A percentile compares a stretch with the other conserved stretches of the same genome.
Evolutionary conservation across 1,140 invertebrate genomes (phyloP).

Genomic region (Antheraea pernyi): DNA sequence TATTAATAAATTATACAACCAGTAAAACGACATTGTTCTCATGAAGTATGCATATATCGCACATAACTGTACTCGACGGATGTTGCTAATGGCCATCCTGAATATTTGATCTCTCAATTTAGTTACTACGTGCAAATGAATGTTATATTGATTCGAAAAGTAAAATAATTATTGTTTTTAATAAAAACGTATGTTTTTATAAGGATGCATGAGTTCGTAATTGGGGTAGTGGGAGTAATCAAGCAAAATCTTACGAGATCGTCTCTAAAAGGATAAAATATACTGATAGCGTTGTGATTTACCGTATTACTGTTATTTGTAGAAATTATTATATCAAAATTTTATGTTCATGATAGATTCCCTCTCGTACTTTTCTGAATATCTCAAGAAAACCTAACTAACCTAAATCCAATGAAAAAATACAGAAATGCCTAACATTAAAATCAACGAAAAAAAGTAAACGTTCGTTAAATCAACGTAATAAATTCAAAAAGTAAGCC

Average conservation of each 20-base stretch:
- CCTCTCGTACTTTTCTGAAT: neutral
- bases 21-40: conserved; percentile 1
- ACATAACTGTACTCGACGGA: neutral
- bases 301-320: too few species aligned
- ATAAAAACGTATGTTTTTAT: neutral
- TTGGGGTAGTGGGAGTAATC: too few species aligned
- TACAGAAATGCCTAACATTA: neutral
- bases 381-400: neutral
- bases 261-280: too few species aligned
- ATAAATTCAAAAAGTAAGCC: conserved; percentile 6
- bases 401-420: neutral
- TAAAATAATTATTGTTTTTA: neutral
- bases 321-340: too few species aligned
- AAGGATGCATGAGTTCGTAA: too few species aligned
- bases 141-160: neutral
- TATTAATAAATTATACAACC: neutral
- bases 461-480: neutral
- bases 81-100: conserved; percentile 8
- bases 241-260: too few species aligned
- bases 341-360: neutral
- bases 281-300: too few species aligned
- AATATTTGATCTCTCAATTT: conserved; percentile 10
- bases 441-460: neutral
- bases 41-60: conserved; percentile 8
- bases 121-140: neutral